These are phyloP conservation scores for Upupa epops DNA, from an alignment of 2,113 vertebrate genomes.

Conservation along the genomic window DNA sequence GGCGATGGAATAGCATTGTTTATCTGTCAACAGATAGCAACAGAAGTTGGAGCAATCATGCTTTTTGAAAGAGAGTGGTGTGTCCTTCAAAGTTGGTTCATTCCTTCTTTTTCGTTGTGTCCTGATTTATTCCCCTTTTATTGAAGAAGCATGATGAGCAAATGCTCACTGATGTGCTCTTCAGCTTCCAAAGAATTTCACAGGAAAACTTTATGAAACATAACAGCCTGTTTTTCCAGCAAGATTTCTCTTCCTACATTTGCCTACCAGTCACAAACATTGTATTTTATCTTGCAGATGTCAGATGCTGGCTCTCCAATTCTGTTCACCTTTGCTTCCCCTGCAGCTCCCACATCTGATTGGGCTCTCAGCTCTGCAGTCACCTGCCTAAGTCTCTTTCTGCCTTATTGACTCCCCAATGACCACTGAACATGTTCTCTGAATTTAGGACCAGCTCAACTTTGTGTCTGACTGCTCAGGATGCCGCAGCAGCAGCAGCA, in stretches of 20 bases:
- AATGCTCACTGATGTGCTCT: rapidly evolving
- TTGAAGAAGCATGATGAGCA: neutral
- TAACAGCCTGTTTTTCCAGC: neutral
- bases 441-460: neutral
- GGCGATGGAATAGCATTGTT: neutral
- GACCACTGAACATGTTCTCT: neutral
- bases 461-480: neutral
- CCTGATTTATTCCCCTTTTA: neutral
- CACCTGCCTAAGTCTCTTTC: conserved; percentile 21
- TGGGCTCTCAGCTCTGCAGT: neutral
- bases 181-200: neutral
- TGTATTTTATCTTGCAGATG: neutral
- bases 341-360: conserved; percentile 10
- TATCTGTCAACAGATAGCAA: neutral
- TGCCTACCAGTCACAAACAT: neutral
- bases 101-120: neutral
- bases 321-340: conserved; percentile 15
- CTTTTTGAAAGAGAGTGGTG: neutral
- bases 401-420: conserved; percentile 50
- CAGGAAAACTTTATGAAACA: neutral
- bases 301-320: neutral
- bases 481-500: neutral
- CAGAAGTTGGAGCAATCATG: neutral
- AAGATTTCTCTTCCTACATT: neutral
- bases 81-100: neutral